Percentiles rank a stretch among this genome's conserved stretches.
These are phyloP conservation scores for Geophilus truncorum DNA, from an alignment of 2,888 invertebrate genomes.

Conservation along the genomic window DNA sequence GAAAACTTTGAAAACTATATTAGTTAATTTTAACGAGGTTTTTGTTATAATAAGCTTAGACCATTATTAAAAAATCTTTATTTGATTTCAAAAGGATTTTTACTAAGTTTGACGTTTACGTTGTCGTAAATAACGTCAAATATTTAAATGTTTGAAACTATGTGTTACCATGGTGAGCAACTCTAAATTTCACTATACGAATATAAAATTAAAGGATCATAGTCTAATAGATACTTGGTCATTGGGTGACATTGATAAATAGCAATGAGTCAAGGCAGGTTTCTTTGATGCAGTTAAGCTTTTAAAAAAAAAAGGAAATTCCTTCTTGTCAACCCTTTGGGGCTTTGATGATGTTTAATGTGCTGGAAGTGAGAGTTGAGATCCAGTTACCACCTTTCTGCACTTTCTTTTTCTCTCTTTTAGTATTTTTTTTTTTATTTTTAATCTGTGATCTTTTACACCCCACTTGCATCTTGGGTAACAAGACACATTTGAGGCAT, in stretches of 20 bases:
- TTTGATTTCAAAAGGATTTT: too few relatives aligned
- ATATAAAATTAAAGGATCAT: too few relatives aligned
- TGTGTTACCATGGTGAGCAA: too few relatives aligned
- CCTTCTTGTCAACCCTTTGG: neutral
- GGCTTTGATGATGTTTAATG: neutral
- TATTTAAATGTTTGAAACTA: too few relatives aligned
- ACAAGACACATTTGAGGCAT: neutral
- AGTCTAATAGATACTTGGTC: too few relatives aligned
- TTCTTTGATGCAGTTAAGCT: neutral
- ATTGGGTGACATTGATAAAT: neutral
- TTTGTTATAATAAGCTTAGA: too few relatives aligned
- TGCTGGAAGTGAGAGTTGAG: neutral
- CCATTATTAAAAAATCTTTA: too few relatives aligned
- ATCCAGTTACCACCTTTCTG: neutral
- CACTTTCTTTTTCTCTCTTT: neutral
- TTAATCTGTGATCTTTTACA: neutral
- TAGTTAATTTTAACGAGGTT: too few relatives aligned
- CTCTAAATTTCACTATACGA: too few relatives aligned
- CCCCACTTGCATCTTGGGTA: neutral
- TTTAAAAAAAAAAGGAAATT: neutral
- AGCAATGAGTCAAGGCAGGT: neutral
- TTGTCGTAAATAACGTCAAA: too few relatives aligned
- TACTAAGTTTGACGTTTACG: too few relatives aligned
- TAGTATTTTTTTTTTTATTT: neutral
- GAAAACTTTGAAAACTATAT: too few relatives aligned